Base-by-base conservation (phyloP, 2,888 invertebrate genomes). In the Pristionchus mayeri region DNA sequence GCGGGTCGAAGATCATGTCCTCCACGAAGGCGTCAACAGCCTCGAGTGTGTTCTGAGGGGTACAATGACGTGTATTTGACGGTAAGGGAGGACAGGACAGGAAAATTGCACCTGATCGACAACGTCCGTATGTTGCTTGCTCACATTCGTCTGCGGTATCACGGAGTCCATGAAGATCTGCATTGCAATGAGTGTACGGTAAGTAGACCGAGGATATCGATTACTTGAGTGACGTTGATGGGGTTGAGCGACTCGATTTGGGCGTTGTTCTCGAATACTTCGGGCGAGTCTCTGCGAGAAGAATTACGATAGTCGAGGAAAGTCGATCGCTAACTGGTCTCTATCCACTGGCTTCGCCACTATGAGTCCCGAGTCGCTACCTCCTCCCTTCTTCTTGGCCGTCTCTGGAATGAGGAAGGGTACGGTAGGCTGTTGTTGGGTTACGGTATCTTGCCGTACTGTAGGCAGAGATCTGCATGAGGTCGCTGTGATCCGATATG, bases 221-320 rank as follows among this genome's bases (percentile, higher is more conserved):
- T n/a, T 37, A 71, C 71, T 40, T 71, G 71, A 11, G 76, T 78
- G 27, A 78, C 76, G 50, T 78, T 78, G 76, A 78, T 21, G 6
- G 50, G 50, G 21, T 78, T 37, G 50, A 78, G 50, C 30, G 76
- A 78, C 27, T 40, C 76, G 50, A 52, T 30, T 50, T 78, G 76
- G 6, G 76, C 76, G 75, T 75, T 40, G 50, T 78, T 78, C 76
- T 78, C 76, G 76, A 78, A 78, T 0, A 78, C 76, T 21, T 78
- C 76, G 18, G 76, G 76, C 21, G 76, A 48, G 50, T 78, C 76
- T 30, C 76, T 78, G 76, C 48, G 44, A 13, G 24, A 0, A 13
- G 50, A 50, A 27, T 50, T 78, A 78, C 76, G 27, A 50, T 78
- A 48, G 76, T 13, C n/a, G 18, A 21, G n/a, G 18, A 40, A 16